Evolutionary conservation across 2,797 vertebrate species (phyloP).

Genomic region (Anisognathus igniventris): DNA sequence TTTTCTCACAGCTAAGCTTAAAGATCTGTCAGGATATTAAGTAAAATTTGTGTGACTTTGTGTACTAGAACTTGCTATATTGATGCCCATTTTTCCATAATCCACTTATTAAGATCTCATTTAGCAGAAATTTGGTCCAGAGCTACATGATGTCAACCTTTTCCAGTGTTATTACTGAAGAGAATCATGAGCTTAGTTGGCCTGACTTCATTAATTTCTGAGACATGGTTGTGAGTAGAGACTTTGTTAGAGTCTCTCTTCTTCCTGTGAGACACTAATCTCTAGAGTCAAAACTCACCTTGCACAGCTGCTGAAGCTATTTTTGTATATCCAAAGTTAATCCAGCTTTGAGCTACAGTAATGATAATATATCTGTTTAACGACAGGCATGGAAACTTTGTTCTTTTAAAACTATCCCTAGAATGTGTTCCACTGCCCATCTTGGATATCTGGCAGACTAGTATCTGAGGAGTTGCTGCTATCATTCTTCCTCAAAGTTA

Average conservation of each 20-base stretch:
- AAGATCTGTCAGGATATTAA: background rate
- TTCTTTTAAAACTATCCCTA: background rate
- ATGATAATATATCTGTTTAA: constrained; percentile 8
- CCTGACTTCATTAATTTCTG: background rate
- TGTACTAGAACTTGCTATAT: background rate
- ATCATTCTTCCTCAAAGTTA: background rate
- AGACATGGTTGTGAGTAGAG: background rate
- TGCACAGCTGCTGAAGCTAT: background rate
- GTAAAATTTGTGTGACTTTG: background rate
- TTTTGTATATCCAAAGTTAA: constrained; percentile 40
- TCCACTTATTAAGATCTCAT: background rate
- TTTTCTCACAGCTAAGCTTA: background rate
- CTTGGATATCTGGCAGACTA: background rate
- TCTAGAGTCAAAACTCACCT: constrained; percentile 37
- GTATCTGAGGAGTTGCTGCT: background rate
- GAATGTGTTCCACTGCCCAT: background rate
- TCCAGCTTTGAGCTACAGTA: constrained; percentile 25
- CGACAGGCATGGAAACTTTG: background rate
- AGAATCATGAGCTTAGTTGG: background rate
- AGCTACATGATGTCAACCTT: background rate
- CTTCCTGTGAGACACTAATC: constrained; percentile 9
- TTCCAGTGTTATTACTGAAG: background rate
- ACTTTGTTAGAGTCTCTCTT: background rate
- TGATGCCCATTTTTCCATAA: background rate
- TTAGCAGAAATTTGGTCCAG: background rate